Percentiles rank a stretch among this genome's conserved stretches.
These are phyloP conservation scores for Osmoderma eremita DNA, from an alignment of 2,888 invertebrate genomes.

Conservation along the genomic window DNA sequence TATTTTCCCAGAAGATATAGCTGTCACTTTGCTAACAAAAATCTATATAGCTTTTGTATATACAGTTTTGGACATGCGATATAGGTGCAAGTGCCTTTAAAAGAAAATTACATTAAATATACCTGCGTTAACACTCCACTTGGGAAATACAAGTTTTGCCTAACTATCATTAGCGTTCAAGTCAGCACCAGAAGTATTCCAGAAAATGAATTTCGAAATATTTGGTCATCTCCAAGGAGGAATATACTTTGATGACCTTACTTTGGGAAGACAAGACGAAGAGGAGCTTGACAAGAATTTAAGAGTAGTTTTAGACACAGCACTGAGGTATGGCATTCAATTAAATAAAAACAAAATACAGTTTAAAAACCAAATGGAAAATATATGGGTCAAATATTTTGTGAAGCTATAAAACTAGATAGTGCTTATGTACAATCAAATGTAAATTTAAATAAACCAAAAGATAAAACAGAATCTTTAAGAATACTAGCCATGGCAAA, in stretches of 20 bases:
- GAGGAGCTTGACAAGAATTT: constrained; percentile 50
- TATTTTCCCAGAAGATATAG: constrained; percentile 48
- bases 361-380: constrained; percentile 48
- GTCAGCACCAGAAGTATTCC: constrained; percentile 53
- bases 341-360: constrained; percentile 52
- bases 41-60: no score
- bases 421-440: constrained; percentile 43
- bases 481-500: constrained; percentile 46
- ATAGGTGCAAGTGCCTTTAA: constrained; percentile 53
- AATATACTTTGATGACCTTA: constrained; percentile 56
- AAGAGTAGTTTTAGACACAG: constrained; percentile 48
- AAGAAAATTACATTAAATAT: constrained; percentile 50
- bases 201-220: constrained; percentile 53
- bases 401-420: constrained; percentile 45
- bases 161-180: constrained; percentile 46
- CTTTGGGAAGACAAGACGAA: constrained; percentile 40
- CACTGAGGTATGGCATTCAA: constrained; percentile 49
- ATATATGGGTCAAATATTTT: constrained; percentile 53
- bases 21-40: constrained; percentile 46
- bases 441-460: constrained; percentile 40
- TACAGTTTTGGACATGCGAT: constrained; percentile 52
- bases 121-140: constrained; percentile 53
- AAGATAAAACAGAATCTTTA: constrained; percentile 44
- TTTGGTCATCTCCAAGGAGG: constrained; percentile 52
- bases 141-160: constrained; percentile 50